Percentiles rank a stretch among this genome's conserved stretches.
These are phyloP conservation scores for Balearica regulorum DNA, from an alignment of 2,797 vertebrate species.

Conservation along the genomic window DNA sequence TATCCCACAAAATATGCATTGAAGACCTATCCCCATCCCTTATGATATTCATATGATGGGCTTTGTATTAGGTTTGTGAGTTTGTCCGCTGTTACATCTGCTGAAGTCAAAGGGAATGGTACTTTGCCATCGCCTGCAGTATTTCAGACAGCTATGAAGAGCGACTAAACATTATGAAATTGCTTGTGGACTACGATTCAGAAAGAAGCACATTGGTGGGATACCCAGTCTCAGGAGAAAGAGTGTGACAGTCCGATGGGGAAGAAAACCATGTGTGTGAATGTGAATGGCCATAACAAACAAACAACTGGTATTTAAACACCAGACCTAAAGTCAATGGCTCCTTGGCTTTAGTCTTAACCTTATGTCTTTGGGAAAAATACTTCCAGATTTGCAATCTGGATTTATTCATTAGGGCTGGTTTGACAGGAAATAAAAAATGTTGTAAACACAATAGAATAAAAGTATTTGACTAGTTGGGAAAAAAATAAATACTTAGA, in stretches of 20 bases:
- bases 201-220: background rate
- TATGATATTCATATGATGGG: background rate
- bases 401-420: background rate
- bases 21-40: background rate
- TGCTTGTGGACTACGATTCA: background rate
- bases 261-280: background rate
- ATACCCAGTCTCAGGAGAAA: background rate
- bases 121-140: accelerated
- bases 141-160: background rate
- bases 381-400: background rate
- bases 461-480: background rate
- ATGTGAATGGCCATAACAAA: background rate
- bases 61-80: background rate
- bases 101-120: background rate
- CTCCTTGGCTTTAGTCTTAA: background rate
- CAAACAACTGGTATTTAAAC: background rate
- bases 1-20: background rate
- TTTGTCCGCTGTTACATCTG: background rate
- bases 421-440: background rate
- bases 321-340: background rate
- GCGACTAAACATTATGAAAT: background rate
- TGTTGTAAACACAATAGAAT: background rate
- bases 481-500: background rate
- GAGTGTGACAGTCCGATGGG: background rate
- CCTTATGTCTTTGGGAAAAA: background rate